phyloP scores from a whole-genome alignment of 2,797 vertebrate species.

The Sebastes steindachneri region DNA sequence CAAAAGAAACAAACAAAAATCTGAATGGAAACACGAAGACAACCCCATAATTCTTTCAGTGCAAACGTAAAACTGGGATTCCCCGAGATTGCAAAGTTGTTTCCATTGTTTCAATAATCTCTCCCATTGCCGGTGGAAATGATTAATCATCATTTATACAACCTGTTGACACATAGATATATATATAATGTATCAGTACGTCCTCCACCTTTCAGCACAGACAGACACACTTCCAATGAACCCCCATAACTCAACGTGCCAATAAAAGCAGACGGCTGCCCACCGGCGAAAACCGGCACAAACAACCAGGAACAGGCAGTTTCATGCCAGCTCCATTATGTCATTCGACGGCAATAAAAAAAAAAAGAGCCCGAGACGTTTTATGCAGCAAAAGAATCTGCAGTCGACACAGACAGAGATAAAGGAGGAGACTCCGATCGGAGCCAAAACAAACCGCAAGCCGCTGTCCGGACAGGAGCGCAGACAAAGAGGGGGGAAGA shows the following conservation, averaged over 20 bases:
- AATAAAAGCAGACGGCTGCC: neutral
- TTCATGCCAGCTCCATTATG: neutral
- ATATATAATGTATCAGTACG: neutral
- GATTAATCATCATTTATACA: constrained; percentile 11
- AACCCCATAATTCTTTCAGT: neutral
- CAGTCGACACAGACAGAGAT: neutral
- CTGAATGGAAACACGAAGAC: neutral
- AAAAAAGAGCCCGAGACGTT: neutral
- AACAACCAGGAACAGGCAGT: neutral
- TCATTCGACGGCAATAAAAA: neutral
- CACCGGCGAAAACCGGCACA: constrained; percentile 10
- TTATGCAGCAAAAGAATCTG: neutral
- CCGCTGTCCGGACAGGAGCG: constrained; percentile 4
- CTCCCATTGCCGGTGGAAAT: neutral
- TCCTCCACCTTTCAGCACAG: constrained; percentile 6
- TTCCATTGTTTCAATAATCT: neutral
- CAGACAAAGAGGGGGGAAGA: constrained; percentile 16
- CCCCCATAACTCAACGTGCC: neutral
- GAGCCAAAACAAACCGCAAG: constrained; percentile 31
- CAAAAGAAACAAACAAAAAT: neutral
- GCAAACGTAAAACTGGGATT: neutral
- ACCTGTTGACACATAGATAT: constrained; percentile 4
- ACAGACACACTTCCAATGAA: neutral
- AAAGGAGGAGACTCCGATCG: neutral
- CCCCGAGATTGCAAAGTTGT: neutral